phyloP scores from a whole-genome alignment of 2,888 invertebrate genomes.

The Aspidiotus destructor region DNA sequence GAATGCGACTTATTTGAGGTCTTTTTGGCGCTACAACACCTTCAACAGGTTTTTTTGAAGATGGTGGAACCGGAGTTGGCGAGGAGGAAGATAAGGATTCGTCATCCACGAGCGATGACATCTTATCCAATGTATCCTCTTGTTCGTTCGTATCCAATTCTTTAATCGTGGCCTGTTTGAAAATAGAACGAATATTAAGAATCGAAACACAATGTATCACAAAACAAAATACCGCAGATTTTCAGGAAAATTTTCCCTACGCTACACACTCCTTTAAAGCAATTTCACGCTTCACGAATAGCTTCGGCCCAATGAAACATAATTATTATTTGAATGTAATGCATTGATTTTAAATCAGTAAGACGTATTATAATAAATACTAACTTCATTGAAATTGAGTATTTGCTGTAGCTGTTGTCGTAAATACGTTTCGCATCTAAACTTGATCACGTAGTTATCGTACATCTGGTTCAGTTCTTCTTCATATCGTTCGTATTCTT shows the following conservation, averaged over 20 bases:
- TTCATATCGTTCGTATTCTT: constrained; percentile 86
- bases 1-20: constrained; percentile 16
- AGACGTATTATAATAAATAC: background rate
- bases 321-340: no score
- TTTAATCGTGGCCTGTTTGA: constrained; percentile 6
- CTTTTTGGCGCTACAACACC: background rate
- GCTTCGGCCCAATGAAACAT: no score
- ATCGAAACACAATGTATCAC: no score
- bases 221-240: background rate
- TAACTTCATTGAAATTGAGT: constrained; percentile 17
- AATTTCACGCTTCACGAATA: no score
- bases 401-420: constrained; percentile 71
- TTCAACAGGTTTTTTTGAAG: constrained; percentile 8
- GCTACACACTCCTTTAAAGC: no score
- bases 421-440: constrained; percentile 78
- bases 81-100: constrained; percentile 18
- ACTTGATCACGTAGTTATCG: constrained; percentile 75
- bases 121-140: constrained; percentile 16
- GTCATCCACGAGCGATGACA: constrained; percentile 21
- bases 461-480: constrained; percentile 72
- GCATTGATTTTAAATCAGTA: no score
- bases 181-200: background rate
- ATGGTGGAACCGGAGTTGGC: background rate
- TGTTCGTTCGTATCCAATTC: constrained; percentile 13
- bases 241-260: no score